Evolutionary conservation across 2,888 invertebrate species (phyloP).

Genomic region (Thereva nobilitata): DNA sequence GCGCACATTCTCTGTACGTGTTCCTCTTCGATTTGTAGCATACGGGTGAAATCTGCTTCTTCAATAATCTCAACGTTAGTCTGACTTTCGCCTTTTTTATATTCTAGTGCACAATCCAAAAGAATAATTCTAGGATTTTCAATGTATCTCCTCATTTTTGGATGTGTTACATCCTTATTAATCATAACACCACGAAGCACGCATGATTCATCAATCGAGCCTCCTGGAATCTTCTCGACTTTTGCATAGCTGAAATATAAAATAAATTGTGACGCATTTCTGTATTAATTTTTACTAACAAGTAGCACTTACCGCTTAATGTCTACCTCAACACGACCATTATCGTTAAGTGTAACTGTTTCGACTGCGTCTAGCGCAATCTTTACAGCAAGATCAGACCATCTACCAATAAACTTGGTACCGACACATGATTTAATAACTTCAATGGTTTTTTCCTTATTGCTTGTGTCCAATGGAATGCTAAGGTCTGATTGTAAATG

Average conservation of each 20-base stretch:
- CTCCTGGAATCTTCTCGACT: conserved; percentile 94
- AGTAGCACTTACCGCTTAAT: conserved; percentile 73
- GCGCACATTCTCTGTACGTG: conserved; percentile 87
- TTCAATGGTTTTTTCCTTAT: conserved; percentile 80
- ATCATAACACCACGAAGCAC: conserved; percentile 95
- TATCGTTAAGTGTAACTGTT: conserved; percentile 85
- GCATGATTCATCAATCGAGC: conserved; percentile 89
- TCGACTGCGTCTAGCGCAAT: conserved; percentile 95
- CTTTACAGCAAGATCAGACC: conserved; percentile 93
- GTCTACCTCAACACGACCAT: conserved; percentile 92
- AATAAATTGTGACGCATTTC: conserved; percentile 11
- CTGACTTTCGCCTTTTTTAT: conserved; percentile 99
- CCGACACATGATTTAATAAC: conserved; percentile 91
- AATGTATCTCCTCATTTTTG: conserved; percentile 93
- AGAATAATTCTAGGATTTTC: conserved; percentile 94
- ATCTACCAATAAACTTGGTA: conserved; percentile 95
- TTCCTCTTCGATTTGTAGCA: conserved; percentile 94
- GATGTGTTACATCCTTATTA: conserved; percentile 98
- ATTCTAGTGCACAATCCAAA: conserved; percentile 94
- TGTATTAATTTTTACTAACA: conserved; percentile 7
- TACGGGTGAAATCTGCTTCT: conserved; percentile 93
- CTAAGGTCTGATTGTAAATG: conserved; percentile 83
- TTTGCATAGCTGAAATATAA: conserved; percentile 75
- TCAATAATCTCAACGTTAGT: conserved; percentile 95
- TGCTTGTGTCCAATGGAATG: conserved; percentile 76